Percentiles rank a stretch among this genome's conserved stretches.
These are phyloP conservation scores for Yponomeuta cagnagella DNA, from an alignment of 2,888 invertebrate genomes.

Conservation along the genomic window DNA sequence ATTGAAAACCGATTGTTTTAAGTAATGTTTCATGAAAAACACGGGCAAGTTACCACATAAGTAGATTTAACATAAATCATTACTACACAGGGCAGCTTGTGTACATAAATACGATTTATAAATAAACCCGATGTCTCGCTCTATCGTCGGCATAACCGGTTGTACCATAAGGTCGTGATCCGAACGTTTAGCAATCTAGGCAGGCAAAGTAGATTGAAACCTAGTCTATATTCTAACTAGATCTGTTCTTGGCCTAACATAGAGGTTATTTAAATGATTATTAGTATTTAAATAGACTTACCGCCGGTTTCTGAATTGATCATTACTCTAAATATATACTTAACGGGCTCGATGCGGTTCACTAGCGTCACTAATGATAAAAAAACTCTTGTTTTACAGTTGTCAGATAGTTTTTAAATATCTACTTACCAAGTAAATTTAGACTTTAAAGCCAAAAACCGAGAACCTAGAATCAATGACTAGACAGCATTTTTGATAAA, in stretches of 20 bases:
- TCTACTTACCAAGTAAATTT: too few relatives aligned
- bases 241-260: slow-evolving; percentile 1
- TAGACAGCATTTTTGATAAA: too few relatives aligned
- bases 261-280: neutral
- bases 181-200: slow-evolving; percentile 4
- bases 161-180: slow-evolving; percentile 12
- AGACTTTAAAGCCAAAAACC: too few relatives aligned
- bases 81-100: too few relatives aligned
- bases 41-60: too few relatives aligned
- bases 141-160: slow-evolving; percentile 6
- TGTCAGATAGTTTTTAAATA: too few relatives aligned
- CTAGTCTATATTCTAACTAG: neutral
- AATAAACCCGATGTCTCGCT: neutral
- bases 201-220: neutral
- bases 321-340: neutral
- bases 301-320: too few relatives aligned
- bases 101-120: neutral
- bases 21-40: too few relatives aligned
- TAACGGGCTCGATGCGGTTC: neutral
- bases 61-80: too few relatives aligned
- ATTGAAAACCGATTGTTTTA: too few relatives aligned
- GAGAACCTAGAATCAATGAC: too few relatives aligned
- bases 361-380: neutral
- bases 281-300: neutral
- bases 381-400: too few relatives aligned